Conservation (phyloP, 2,113 vertebrate genomes). For the Psilopsiagon aymara region DNA sequence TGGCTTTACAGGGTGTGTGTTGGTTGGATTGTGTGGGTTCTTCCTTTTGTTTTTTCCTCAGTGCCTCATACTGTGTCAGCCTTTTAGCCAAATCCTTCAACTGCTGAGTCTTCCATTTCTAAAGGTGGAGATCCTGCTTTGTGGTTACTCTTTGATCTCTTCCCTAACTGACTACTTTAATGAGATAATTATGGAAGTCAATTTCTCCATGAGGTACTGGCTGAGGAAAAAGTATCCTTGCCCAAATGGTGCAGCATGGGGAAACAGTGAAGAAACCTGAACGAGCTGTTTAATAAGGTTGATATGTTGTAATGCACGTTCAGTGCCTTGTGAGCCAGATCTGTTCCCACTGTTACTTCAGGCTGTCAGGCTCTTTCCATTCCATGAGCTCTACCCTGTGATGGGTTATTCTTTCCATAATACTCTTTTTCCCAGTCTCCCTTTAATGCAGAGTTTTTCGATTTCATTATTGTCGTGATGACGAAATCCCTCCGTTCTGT, state of each 20-base stretch:
- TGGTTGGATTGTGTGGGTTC: neutral
- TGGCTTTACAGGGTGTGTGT: neutral
- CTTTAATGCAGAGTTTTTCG: neutral
- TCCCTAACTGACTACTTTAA: neutral
- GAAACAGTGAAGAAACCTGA: neutral
- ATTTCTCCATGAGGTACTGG: neutral
- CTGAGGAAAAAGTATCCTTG: neutral
- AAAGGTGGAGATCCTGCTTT: neutral
- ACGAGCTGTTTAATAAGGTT: neutral
- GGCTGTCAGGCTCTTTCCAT: neutral
- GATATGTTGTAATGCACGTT: neutral
- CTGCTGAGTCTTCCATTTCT: neutral
- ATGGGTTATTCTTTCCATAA: neutral
- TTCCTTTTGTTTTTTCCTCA: neutral
- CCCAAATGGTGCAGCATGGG: neutral
- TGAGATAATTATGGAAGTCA: neutral
- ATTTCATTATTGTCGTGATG: neutral
- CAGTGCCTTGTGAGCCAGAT: neutral
- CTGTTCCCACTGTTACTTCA: neutral
- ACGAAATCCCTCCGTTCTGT: neutral
- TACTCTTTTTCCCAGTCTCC: neutral
- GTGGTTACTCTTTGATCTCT: neutral
- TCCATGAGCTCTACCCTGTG: neutral
- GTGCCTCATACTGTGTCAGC: neutral
- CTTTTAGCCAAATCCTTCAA: neutral